These are phyloP conservation scores for Serilophus lunatus DNA, from an alignment of 2,113 vertebrate genomes.

Conservation along the genomic window DNA sequence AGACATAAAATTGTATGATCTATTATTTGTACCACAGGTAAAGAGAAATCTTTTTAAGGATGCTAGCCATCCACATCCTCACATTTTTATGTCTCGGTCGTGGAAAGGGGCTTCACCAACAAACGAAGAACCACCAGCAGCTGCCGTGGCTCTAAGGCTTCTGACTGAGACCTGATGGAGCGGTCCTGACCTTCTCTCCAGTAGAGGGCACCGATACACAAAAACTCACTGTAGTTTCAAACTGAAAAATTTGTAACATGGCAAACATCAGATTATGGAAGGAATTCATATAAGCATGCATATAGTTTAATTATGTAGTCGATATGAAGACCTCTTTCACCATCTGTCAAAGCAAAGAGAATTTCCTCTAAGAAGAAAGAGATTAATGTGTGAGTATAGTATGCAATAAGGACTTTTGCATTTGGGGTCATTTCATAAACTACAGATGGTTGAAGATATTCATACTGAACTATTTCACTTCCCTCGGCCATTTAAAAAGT, in stretches of 20 bases:
- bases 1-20: not conserved
- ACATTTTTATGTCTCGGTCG: accelerated
- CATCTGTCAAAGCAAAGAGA: not conserved
- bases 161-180: accelerated
- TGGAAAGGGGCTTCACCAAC: not conserved
- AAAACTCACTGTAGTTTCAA: not conserved
- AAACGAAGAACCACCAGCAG: too few species aligned
- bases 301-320: not conserved
- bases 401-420: not conserved
- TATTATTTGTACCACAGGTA: not conserved
- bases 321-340: not conserved
- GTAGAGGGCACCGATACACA: conserved; percentile 53
- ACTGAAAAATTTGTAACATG: too few species aligned
- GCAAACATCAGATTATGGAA: not conserved
- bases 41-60: not conserved
- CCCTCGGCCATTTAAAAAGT: not conserved
- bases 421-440: not conserved
- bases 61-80: not conserved
- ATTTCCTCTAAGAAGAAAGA: not conserved
- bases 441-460: not conserved
- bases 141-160: not conserved
- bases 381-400: not conserved
- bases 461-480: not conserved
- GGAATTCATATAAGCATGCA: not conserved
- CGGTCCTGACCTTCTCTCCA: not conserved